Evolutionary conservation across 2,113 vertebrate species (phyloP), one percentile per base, ranked within the genome.

Genomic region (Reinhardtius hippoglossoides): DNA sequence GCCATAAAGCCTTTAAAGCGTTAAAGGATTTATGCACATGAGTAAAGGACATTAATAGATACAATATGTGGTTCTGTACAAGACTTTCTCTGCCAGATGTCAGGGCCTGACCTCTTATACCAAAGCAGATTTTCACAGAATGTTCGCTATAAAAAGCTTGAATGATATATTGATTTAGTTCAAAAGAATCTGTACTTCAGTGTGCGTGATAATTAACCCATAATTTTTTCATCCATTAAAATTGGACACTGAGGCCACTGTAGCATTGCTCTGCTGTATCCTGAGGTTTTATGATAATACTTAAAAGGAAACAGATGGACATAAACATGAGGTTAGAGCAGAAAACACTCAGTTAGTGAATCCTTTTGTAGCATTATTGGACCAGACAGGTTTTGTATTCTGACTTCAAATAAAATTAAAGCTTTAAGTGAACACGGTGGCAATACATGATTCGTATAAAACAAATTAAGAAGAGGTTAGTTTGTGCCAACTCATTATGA

Each of bases 251-350:
- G 24, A 60, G 56, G 26, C 26, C 26, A 58, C 15, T 58, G 23
- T 10, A 27, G 56, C 26, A 6, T 9, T 20, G 20, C 35, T 40
- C 31, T 40, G 59, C 24, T 31, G 27, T 5, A 54, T 58, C 24
- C 57, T 58, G 55, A 15, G 50, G 50, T 54, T 54, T 58, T 27
- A 27, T 15, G 57, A 27, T 58, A 37, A 40, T 20, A 37, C 31
- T 40, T n/a, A 62, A 62, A 40, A 5, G 10, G 59, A 60, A 60
- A 60, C 58, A 60, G 58, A 35, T 57, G 56, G 16, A 57, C 24
- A 57, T 3, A 7, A 20, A 56, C 54, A 56, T 24, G n/a, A n/a
- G 54, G 54, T 13, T 14, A 56, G 21, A 56, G n/a, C 9, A 14
- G 54, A 24, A 56, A 23, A 23, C 54, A 56, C 21, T n/a, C 52